A percentile compares a stretch with the other conserved stretches of the same genome.
phyloP scores from a whole-genome alignment of 1,140 invertebrate species.

The Monochamus saltuarius region DNA sequence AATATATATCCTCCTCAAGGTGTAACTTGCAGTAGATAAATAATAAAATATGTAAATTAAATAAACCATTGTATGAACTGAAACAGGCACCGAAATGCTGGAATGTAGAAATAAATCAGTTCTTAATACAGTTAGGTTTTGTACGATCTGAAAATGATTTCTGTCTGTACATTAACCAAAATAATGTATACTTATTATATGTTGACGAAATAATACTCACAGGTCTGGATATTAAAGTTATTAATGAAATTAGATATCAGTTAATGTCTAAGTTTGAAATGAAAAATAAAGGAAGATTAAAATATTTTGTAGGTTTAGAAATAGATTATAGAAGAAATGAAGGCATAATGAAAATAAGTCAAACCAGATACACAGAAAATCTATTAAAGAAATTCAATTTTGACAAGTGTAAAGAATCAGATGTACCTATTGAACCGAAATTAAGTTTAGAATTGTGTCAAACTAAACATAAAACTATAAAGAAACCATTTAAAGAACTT shows the following conservation, averaged over 20 bases:
- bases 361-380: slow-evolving; percentile 1
- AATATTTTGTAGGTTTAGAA: slow-evolving; percentile 14
- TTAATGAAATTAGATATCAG: slow-evolving; percentile 1
- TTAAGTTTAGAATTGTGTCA: slow-evolving; percentile 6
- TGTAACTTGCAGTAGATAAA: neutral
- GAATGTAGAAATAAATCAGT: slow-evolving; percentile 35
- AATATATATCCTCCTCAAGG: slow-evolving; percentile 14
- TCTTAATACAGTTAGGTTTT: slow-evolving; percentile 15
- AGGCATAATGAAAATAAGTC: slow-evolving; percentile 4
- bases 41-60: slow-evolving; percentile 41
- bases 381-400: slow-evolving; percentile 6
- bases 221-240: slow-evolving; percentile 1
- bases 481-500: neutral
- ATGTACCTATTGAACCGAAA: neutral
- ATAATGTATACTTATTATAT: slow-evolving; percentile 20
- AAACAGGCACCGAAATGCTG: slow-evolving; percentile 47
- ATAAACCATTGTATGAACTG: slow-evolving; percentile 45
- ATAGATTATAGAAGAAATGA: slow-evolving; percentile 11
- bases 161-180: slow-evolving; percentile 13
- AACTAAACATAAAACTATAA: neutral
- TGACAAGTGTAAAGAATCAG: neutral
- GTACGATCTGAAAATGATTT: slow-evolving; percentile 20
- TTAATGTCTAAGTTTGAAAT: no score
- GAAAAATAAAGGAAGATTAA: slow-evolving; percentile 6
- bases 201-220: slow-evolving; percentile 22